phyloP scores from a whole-genome alignment of 2,888 invertebrate genomes.

The Drosophila kambysellisi region DNA sequence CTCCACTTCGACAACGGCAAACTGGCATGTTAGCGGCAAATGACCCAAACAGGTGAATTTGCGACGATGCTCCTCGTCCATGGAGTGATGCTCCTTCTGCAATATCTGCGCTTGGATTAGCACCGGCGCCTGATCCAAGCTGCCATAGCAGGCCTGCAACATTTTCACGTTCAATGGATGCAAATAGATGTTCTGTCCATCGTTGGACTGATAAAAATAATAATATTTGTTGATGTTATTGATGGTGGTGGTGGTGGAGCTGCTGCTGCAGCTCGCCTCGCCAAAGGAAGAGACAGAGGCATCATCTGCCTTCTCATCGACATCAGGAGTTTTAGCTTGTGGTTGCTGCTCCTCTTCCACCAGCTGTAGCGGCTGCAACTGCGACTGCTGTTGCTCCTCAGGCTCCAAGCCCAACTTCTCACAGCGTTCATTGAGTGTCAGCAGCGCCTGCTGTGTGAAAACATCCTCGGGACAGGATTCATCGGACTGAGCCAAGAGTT shows the following conservation, averaged over 20 bases:
- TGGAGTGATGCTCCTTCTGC: slow-evolving; percentile 94
- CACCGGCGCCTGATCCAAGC: slow-evolving; percentile 91
- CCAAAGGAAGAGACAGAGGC: slow-evolving; percentile 63
- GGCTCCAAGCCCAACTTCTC: slow-evolving; percentile 67
- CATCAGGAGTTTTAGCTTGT: slow-evolving; percentile 48
- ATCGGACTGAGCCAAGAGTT: slow-evolving; percentile 89
- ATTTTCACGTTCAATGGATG: slow-evolving; percentile 96
- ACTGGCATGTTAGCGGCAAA: slow-evolving; percentile 95
- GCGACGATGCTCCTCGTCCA: slow-evolving; percentile 92
- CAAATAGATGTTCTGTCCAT: slow-evolving; percentile 96
- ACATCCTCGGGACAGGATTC: slow-evolving; percentile 92
- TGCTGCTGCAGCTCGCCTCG: slow-evolving; percentile 53
- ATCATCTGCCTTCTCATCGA: slow-evolving; percentile 60
- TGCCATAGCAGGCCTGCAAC: slow-evolving; percentile 94
- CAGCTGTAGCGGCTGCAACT: not conserved
- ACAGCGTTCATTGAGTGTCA: slow-evolving; percentile 86
- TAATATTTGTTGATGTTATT: slow-evolving; percentile 84
- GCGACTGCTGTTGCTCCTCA: slow-evolving; percentile 43
- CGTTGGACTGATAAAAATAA: slow-evolving; percentile 88
- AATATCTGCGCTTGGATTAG: slow-evolving; percentile 91
- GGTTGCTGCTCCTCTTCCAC: slow-evolving; percentile 20
- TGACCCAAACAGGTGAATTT: slow-evolving; percentile 92
- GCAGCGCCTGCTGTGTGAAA: slow-evolving; percentile 93
- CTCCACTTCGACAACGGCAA: slow-evolving; percentile 95
- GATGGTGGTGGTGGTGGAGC: slow-evolving; percentile 52